Base-by-base conservation (phyloP, 2,113 vertebrate species). In the Amphiprion percula region DNA sequence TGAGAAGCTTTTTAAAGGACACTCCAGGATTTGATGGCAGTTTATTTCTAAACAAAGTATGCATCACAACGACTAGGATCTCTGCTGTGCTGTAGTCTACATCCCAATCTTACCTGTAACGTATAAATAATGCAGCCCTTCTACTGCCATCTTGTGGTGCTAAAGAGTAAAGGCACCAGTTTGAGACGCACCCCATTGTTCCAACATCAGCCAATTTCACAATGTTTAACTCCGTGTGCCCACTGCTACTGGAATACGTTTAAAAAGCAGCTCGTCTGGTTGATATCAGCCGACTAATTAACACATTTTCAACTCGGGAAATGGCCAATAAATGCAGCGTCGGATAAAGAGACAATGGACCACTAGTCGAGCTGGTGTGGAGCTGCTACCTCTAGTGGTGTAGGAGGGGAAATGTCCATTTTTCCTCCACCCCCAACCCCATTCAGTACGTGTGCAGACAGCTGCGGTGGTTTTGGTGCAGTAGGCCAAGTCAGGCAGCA, bases 71-170 rank as follows among this genome's bases (percentile, higher is more conserved):
- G 74, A 68, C 24, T 23, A 55, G 7, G 47, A 26, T 72, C 26
- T 49, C 5, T 56, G 19, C 33, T 52, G 37, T 9, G 11, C 33
- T 59, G n/a, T 24, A 46, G 62, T 55, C 71, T 68, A 49, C 9
- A 17, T 63, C 58, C 79, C 52, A 52, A 23, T 71, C 85, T 88
- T 84, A 86, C 90, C 81, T 87, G 84, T 68, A 52, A 16, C 80
- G 55, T 53, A 39, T 54, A 77, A 86, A 77, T 37, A 77, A 67
- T 49, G 60, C 53, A 19, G 46, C 46, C 30, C 24, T 53, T 55
- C 24, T 84, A 83, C 83, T 84, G 86, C 87, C 92, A 91, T 87
- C 92, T 74, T 30, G 88, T 92, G 90, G 91, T 49, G 0, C 9
- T 79, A 53, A 55, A 58, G 19, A 23, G 70, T 55, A 88, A 47